phyloP scores from a whole-genome alignment of 2,888 invertebrate species.

The Melitaea athalia region DNA sequence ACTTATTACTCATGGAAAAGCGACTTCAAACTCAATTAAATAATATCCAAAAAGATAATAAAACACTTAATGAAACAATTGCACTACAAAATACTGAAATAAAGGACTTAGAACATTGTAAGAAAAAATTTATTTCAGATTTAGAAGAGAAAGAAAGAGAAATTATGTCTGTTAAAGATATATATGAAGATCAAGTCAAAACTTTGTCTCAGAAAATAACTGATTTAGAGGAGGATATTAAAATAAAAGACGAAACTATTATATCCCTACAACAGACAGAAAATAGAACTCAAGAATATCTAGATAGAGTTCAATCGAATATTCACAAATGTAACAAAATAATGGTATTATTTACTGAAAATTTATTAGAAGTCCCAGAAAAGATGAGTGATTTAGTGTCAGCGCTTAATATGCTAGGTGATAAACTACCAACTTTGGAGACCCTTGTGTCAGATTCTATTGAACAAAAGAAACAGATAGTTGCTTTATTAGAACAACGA shows the following conservation, averaged over 20 bases:
- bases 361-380: constrained; percentile 52
- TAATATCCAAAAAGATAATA: constrained; percentile 27
- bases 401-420: constrained; percentile 49
- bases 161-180: constrained; percentile 42
- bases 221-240: constrained; percentile 48
- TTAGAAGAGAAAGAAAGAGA: constrained; percentile 44
- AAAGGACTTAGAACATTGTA: constrained; percentile 47
- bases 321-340: constrained; percentile 51
- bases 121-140: constrained; percentile 45
- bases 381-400: constrained; percentile 51
- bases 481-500: constrained; percentile 29
- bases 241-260: constrained; percentile 50
- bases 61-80: constrained; percentile 26
- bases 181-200: constrained; percentile 44
- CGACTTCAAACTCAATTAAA: constrained; percentile 48
- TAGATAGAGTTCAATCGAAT: constrained; percentile 50
- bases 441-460: constrained; percentile 45
- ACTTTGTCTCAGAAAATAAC: constrained; percentile 45
- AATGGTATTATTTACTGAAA: constrained; percentile 50
- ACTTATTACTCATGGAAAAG: constrained; percentile 41
- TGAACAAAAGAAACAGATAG: constrained; percentile 47
- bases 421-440: constrained; percentile 53
- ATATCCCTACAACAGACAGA: constrained; percentile 46
- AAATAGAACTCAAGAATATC: constrained; percentile 46
- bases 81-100: constrained; percentile 43